Conservation (phyloP, 2,888 invertebrate species). For the Heliconius cydno region DNA sequence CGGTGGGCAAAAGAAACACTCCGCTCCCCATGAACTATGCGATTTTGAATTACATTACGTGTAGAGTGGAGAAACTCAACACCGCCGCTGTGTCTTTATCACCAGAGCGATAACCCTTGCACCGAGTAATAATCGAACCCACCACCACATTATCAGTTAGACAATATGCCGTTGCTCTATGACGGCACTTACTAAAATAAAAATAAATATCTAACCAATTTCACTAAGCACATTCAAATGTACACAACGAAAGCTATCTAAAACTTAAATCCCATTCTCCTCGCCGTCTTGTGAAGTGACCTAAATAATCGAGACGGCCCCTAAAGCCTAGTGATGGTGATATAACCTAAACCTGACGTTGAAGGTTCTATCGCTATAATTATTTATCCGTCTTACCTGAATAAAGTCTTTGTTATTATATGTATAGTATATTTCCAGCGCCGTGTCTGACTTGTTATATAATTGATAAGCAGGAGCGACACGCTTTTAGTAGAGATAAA, state of each 20-base stretch:
- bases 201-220: background rate
- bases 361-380: slow-evolving; percentile 10
- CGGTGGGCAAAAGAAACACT: no score
- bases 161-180: no score
- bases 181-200: background rate
- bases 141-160: no score
- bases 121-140: no score
- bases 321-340: background rate
- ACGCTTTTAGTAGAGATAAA: no score
- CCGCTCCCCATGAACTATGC: no score
- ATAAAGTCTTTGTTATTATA: background rate
- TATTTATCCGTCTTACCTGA: slow-evolving; percentile 1
- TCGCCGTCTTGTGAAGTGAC: slow-evolving; percentile 28
- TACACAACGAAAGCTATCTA: background rate
- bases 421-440: background rate
- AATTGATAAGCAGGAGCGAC: background rate
- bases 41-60: no score
- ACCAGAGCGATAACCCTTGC: no score
- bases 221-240: background rate
- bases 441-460: background rate
- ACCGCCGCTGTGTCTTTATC: no score
- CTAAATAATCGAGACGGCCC: slow-evolving; percentile 25
- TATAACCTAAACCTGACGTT: slow-evolving; percentile 16
- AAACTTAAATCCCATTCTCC: slow-evolving; percentile 4
- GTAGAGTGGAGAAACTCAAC: no score